A percentile compares a stretch with the other conserved stretches of the same genome.
These are phyloP conservation scores for Reinhardtius hippoglossoides DNA, from an alignment of 2,113 vertebrate species.

Conservation along the genomic window DNA sequence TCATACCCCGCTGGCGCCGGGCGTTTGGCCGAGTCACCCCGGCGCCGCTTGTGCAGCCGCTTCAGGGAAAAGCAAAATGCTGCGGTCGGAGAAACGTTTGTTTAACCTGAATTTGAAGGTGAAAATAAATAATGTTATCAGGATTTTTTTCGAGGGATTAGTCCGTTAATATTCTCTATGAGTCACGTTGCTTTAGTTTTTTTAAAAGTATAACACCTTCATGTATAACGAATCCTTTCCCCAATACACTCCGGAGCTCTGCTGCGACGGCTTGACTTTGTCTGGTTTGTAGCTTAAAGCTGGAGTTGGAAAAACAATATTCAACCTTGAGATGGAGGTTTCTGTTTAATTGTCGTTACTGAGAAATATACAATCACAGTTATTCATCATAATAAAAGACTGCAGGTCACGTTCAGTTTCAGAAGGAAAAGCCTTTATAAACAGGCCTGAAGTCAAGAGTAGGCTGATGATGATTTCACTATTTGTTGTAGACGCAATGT, in stretches of 20 bases:
- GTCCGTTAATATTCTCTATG: conserved; percentile 1
- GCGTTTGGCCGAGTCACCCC: conserved; percentile 6
- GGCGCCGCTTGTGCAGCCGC: conserved; percentile 6
- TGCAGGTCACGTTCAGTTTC: no score
- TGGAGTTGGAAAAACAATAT: neutral
- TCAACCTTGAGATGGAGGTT: neutral
- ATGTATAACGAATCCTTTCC: no score
- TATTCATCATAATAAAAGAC: no score
- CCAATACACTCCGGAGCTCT: neutral
- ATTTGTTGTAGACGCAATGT: no score
- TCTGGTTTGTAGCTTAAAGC: neutral
- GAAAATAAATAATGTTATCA: neutral
- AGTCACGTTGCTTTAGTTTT: no score
- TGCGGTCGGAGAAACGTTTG: neutral
- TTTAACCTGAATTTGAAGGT: neutral
- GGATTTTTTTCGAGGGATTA: neutral
- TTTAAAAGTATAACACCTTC: no score
- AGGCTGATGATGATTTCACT: no score
- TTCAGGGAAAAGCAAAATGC: neutral
- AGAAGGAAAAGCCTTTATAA: no score
- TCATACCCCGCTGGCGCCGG: conserved; percentile 52
- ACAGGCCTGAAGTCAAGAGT: no score
- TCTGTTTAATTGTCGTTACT: neutral
- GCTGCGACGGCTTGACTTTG: neutral
- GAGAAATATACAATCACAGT: neutral